These are phyloP conservation scores for Teleopsis dalmanni DNA, from an alignment of 1,140 invertebrate species.

Conservation along the genomic window DNA sequence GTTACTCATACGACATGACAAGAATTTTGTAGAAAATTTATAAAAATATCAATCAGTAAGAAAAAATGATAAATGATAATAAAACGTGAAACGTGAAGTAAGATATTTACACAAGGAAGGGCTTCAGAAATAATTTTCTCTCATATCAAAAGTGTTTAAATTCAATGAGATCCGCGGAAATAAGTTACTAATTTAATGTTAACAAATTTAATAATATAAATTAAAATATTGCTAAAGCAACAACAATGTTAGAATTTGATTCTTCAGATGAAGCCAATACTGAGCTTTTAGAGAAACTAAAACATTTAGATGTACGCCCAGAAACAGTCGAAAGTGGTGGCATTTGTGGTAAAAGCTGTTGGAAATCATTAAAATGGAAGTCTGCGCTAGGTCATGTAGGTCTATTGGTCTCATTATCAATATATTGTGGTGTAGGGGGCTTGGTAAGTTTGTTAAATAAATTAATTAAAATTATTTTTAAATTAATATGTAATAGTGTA, in stretches of 20 bases:
- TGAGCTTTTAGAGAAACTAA: constrained; percentile 38
- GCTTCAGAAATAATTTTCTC: no score
- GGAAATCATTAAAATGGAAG: constrained; percentile 46
- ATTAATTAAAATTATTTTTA: neutral
- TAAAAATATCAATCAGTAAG: no score
- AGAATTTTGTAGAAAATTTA: no score
- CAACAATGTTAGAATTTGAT: constrained; percentile 31
- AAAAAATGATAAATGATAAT: no score
- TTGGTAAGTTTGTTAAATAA: constrained; percentile 51
- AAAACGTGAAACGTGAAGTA: no score
- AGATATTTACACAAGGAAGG: no score
- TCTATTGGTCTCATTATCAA: constrained; percentile 59
- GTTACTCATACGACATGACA: no score
- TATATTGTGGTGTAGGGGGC: constrained; percentile 66
- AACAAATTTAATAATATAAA: no score
- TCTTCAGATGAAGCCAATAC: constrained; percentile 37
- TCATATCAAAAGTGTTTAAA: no score
- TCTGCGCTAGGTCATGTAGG: constrained; percentile 60
- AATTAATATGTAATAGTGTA: neutral
- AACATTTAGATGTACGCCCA: constrained; percentile 35
- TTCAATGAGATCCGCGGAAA: no score
- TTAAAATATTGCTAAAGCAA: no score
- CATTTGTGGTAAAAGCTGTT: constrained; percentile 21
- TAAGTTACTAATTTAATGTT: no score
- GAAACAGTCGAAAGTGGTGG: constrained; percentile 21